Base-by-base conservation (phyloP, 2,113 vertebrate genomes). In the Perca fluviatilis region DNA sequence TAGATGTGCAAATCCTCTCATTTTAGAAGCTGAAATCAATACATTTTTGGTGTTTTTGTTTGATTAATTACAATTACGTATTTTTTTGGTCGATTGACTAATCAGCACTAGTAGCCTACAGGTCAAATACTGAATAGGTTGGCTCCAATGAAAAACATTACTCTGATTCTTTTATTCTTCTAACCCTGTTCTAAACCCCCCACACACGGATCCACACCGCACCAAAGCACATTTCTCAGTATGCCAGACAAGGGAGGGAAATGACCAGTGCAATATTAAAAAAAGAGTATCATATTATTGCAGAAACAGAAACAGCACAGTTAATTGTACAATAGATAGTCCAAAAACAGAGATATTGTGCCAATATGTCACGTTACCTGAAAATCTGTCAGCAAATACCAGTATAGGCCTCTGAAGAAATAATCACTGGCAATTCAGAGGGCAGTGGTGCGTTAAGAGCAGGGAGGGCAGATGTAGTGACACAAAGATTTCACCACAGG, bases 401-500 rank as follows among this genome's bases (percentile, higher is more conserved):
- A 82, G 50, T 64, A 40, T 4, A 57, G 49, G 10, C 36, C 40
- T 61, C 19, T 61, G 50, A 61, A 72, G 70, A 86, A 87, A 84
- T 77, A 1, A 80, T 83, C 43, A 64, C 30, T 58, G 83, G 66
- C 30, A 76, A 72, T 82, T 85, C 64, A 69, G n/a, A 54, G 72
- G 79, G 79, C 71, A 85, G 75, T 67, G 86, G 40, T 62, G 88
- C 61, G 50, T 85, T 72, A 86, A 81, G 69, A 77, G 49, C 19
- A 18, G 47, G 61, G 82, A 82, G 82, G 56, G 80, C 82, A 86
- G 83, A 92, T 88, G 89, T 84, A 50, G 73, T 82, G 73, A 80
- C 74, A 74, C 49, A 82, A 70, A 75, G 63, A 79, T 84, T 78
- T 83, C 56, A 74, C 86, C 79, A 80, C 30, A 73, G 79, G 88